phyloP scores from a whole-genome alignment of 2,113 vertebrate species.

The Callipepla squamata region DNA sequence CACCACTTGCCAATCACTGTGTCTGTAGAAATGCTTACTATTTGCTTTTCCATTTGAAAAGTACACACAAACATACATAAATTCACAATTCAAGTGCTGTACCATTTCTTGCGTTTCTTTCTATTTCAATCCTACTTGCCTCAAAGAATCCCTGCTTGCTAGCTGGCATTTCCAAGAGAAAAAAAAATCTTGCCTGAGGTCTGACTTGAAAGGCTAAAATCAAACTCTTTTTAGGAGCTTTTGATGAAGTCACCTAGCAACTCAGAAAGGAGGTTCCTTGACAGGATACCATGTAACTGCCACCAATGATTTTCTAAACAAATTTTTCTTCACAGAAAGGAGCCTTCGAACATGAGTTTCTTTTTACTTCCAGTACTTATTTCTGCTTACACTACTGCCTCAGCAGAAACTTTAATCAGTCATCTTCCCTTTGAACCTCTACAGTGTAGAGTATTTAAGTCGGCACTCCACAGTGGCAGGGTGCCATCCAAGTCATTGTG shows the following conservation, averaged over 20 bases:
- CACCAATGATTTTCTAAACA: background rate
- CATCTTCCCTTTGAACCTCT: background rate
- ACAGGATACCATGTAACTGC: background rate
- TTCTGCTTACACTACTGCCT: background rate
- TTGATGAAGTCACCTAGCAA: background rate
- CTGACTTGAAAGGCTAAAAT: background rate
- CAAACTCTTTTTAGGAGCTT: background rate
- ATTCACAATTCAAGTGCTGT: background rate
- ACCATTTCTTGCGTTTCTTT: background rate
- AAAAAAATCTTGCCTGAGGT: background rate
- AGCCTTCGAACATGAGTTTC: background rate
- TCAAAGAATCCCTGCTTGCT: background rate
- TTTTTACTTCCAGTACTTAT: background rate
- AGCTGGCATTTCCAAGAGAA: background rate
- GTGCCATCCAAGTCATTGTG: background rate
- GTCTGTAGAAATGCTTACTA: background rate
- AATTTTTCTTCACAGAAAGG: background rate
- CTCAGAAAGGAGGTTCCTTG: background rate
- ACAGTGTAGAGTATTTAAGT: background rate
- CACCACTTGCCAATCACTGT: background rate
- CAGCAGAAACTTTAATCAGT: background rate
- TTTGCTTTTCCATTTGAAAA: background rate
- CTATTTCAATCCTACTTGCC: background rate
- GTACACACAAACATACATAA: background rate
- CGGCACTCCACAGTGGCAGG: background rate